Base-by-base conservation (phyloP, 2,113 vertebrate species). In the Zeus faber region DNA sequence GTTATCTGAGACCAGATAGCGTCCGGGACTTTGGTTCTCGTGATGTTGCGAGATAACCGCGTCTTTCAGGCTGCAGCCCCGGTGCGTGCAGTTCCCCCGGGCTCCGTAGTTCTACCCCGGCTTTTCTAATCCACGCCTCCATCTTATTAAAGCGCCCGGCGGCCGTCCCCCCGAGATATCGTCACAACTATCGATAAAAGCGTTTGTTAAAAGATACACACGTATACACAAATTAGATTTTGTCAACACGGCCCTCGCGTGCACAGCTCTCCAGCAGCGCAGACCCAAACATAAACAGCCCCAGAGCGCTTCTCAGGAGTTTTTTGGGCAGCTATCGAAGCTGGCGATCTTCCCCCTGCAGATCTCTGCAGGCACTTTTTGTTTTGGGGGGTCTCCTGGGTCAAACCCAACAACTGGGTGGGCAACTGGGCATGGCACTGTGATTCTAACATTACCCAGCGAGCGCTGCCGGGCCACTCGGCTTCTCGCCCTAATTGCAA, bases 281-380 rank as follows among this genome's bases (percentile, higher is more conserved):
- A 33, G 17, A 21, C 24, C 16, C n/a, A 35, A 14, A 29, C 29
- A 37, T n/a, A 8, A 25, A n/a, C 25, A 56, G 59, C 23, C 58
- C 5, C 3, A 4, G 57, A 77, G 22, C 66, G 46, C 74, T 85
- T 76, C 69, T 79, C 82, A 80, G 76, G 77, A 67, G 70, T 83
- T 79, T 76, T 76, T 74, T 77, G 76, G 52, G 72, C 8, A 11
- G 72, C 73, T 84, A 88, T 85, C 81, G 60, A 43, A 58, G 3
- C 37, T 84, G 83, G 81, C 79, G 35, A 82, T 83, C 80, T 80
- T 77, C 80, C 79, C 77, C 54, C 25, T 10, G 21, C 8, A 14
- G 9, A 51, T 50, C 46, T 81, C 69, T 77, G 65, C 59, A 67
- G 74, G 81, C 85, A 81, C 74, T 81, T 75, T 75, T 76, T 73